phyloP scores from a whole-genome alignment of 2,113 vertebrate genomes.

The Cyprinus carpio region DNA sequence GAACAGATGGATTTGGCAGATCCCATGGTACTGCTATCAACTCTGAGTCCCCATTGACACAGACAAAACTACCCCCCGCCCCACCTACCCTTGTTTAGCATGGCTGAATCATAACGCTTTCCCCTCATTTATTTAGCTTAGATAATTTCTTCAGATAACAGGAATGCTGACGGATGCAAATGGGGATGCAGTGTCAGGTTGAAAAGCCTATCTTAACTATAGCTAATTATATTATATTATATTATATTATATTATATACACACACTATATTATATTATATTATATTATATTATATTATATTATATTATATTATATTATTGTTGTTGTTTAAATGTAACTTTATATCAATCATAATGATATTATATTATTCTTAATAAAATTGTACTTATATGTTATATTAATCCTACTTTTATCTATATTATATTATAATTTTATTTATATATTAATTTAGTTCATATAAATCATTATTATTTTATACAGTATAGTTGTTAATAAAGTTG shows the following conservation, averaged over 20 bases:
- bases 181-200: neutral
- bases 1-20: conserved; percentile 44
- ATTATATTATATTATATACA: neutral
- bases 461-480: no score
- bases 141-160: conserved; percentile 32
- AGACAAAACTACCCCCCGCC: conserved; percentile 8
- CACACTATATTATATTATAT: neutral
- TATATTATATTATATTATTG: neutral
- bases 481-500: no score
- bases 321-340: neutral
- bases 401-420: neutral
- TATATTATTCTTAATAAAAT: neutral
- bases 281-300: neutral
- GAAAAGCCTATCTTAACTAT: neutral
- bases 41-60: conserved; percentile 1
- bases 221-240: no score
- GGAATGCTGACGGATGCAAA: neutral
- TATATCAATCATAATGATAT: neutral
- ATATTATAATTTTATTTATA: no score
- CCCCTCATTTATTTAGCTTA: conserved; percentile 2
- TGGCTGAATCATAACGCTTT: conserved; percentile 27
- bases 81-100: neutral
- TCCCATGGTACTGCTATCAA: conserved; percentile 32
- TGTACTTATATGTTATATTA: neutral
- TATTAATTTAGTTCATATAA: neutral